Base-by-base conservation (phyloP, 2,113 vertebrate species). In the Scomber scombrus region DNA sequence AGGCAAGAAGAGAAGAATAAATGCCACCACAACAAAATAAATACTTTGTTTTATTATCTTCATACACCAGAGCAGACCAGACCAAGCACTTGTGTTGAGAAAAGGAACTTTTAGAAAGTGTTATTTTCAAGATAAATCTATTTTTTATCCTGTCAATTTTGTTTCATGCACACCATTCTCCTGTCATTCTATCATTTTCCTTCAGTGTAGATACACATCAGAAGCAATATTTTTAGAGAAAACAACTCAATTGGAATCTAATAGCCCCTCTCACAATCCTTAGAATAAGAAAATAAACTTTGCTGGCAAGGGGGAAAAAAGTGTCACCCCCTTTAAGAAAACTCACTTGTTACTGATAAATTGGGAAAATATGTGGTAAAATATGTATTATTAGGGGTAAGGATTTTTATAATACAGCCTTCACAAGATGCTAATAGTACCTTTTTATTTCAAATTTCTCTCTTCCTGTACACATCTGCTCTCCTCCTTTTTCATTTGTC, bases 221-320 rank as follows among this genome's bases (percentile, higher is more conserved):
- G 56, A 52, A 71, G 50, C 52, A 85, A 81, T 82, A 80, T 90
- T 93, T 87, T 62, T 19, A 88, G 23, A 88, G 66, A 76, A 92
- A 91, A 85, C 79, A 88, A 14, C 21, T 16, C 43, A 43, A 57
- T 34, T 77, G 19, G 47, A 76, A 19, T 54, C 73, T 47, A 62
- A 84, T 58, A 76, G 66, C 75, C 50, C 52, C 52, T 66, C 71
- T 60, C 65, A 72, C 72, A 64, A 74, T 75, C n/a, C 66, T 74
- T 49, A 64, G 75, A 71, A 84, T 47, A 71, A 81, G 71, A 85
- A 81, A 88, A 87, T 80, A 90, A 87, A 84, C 66, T n/a, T 12
- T 62, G 62, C 49, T 26, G 18, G 0, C 31, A 80, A 67, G 29
- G 45, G 71, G 9, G 26, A 34, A 71, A 77, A 73, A 16, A 21